phyloP scores from a whole-genome alignment of 2,797 vertebrate genomes.

The Acanthopagrus latus region DNA sequence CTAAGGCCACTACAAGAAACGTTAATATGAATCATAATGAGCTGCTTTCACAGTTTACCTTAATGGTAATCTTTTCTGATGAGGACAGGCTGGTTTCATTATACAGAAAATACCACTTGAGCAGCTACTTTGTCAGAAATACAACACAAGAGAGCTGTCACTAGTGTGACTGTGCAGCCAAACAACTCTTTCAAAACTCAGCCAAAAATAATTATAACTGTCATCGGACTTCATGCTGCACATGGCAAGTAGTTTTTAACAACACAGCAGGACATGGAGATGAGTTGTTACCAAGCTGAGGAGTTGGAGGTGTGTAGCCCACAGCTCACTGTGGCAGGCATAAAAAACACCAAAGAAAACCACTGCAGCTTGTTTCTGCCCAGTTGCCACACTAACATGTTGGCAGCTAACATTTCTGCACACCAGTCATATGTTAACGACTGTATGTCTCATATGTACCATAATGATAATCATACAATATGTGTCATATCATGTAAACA shows the following conservation, averaged over 20 bases:
- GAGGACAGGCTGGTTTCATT: background rate
- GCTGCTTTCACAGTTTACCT: too few species aligned
- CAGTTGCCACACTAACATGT: too few species aligned
- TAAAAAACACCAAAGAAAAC: too few species aligned
- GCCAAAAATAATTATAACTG: background rate
- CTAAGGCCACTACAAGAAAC: too few species aligned
- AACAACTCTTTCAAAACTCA: background rate
- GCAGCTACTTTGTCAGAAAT: background rate
- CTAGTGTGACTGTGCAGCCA: background rate
- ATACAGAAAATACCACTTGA: background rate
- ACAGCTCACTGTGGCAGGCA: background rate
- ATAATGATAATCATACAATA: too few species aligned
- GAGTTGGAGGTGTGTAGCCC: background rate
- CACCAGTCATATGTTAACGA: too few species aligned
- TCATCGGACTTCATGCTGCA: background rate
- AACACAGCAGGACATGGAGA: background rate
- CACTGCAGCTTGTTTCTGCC: too few species aligned
- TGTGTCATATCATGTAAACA: too few species aligned
- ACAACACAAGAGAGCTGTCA: background rate
- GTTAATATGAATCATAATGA: too few species aligned
- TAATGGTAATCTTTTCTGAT: too few species aligned
- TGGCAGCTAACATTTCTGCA: too few species aligned
- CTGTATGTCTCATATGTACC: too few species aligned
- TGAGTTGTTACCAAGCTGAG: background rate
- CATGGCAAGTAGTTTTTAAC: background rate